Conservation (phyloP, 1,140 invertebrate species). For the Planococcus citri region DNA sequence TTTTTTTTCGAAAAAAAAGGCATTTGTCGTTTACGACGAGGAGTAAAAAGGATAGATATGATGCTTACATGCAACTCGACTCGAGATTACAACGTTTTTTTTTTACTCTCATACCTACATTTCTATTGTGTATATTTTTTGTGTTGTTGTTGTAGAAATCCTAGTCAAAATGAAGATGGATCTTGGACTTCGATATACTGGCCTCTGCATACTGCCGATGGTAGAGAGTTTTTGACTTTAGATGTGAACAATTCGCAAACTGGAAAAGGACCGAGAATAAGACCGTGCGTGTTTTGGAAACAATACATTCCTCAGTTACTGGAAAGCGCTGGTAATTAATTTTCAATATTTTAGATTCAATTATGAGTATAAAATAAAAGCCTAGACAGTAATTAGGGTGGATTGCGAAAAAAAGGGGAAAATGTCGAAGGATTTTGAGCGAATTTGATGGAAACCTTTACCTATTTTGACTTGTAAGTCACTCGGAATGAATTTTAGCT, state of each 20-base stretch:
- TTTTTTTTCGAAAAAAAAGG: no score
- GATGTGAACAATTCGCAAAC: conserved; percentile 64
- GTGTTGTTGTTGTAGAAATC: conserved; percentile 40
- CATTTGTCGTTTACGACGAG: no score
- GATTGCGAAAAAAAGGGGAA: no score
- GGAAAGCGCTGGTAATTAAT: not conserved
- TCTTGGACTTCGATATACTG: conserved; percentile 51
- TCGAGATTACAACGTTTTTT: no score
- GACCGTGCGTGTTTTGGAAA: conserved; percentile 93
- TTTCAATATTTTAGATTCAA: not conserved
- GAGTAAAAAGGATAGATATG: no score
- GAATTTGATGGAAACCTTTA: no score
- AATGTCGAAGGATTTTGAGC: no score
- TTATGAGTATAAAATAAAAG: not conserved
- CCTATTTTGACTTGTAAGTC: no score
- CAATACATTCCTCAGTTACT: conserved; percentile 68
- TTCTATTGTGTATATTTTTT: no score
- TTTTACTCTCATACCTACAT: no score
- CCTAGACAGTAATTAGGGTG: not conserved
- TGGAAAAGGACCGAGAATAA: conserved; percentile 69
- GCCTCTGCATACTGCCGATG: conserved; percentile 71
- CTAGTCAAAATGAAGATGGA: conserved; percentile 50
- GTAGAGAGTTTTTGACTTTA: conserved; percentile 73
- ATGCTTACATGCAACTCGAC: no score
- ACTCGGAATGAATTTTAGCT: no score